Conservation (phyloP, 2,113 vertebrate species). For the Tetrax tetrax region DNA sequence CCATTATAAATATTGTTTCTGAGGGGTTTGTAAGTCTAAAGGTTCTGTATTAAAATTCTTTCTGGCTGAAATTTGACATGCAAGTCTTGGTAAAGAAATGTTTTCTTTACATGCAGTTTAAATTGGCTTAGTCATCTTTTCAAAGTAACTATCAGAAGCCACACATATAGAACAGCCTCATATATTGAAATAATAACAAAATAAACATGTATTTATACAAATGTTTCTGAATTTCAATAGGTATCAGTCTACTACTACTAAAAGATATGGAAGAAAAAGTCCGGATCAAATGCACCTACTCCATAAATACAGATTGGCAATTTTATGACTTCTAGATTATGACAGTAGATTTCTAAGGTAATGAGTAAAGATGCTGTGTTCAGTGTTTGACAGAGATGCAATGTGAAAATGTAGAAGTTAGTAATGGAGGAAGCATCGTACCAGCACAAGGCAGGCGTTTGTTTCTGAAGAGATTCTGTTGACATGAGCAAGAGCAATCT, state of each 20-base stretch:
- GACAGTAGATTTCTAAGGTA: conserved; percentile 18
- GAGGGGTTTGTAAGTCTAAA: neutral
- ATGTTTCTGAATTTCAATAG: neutral
- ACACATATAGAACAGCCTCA: neutral
- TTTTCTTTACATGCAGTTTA: conserved; percentile 49
- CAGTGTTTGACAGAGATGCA: conserved; percentile 16
- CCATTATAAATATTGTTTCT: conserved; percentile 62
- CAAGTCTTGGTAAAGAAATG: neutral
- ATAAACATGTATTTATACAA: conserved; percentile 21
- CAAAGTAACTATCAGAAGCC: conserved; percentile 3
- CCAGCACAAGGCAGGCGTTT: neutral
- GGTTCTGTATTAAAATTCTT: conserved; percentile 46
- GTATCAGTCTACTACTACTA: neutral
- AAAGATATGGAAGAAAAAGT: neutral
- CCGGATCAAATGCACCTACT: neutral
- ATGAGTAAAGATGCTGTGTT: conserved; percentile 30
- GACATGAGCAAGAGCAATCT: conserved; percentile 4
- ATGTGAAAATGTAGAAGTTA: neutral
- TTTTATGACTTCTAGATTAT: conserved; percentile 29
- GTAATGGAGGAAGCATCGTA: neutral
- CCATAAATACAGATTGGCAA: conserved; percentile 13
- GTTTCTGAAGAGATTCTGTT: neutral
- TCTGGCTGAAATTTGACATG: conserved; percentile 44
- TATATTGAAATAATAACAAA: conserved; percentile 35
- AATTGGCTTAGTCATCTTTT: conserved; percentile 59